Base-by-base conservation (phyloP, 2,113 vertebrate species). In the Chlorodrepanis virens region DNA sequence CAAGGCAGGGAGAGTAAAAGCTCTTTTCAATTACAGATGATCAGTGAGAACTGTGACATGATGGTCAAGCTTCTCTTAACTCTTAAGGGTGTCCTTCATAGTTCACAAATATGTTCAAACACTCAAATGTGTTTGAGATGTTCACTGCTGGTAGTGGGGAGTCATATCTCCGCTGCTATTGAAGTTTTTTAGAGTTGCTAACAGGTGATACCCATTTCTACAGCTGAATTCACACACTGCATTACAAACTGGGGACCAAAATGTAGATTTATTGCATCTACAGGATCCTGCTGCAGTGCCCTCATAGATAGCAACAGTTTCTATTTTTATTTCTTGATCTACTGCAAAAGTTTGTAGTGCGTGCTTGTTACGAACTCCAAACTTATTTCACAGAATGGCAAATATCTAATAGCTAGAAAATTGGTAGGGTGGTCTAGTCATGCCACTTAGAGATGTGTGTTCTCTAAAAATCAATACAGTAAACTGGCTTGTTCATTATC, bases 11-110 rank as follows among this genome's bases (percentile, higher is more conserved):
- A 23, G 83, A 87, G 56, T 8, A 71, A 98, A 97, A 97, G 97
- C 93, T 94, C 84, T 98, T 98, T 98, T 98, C 98, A 98, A 96
- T 99, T 97, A 98, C 96, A 95, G 72, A 94, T 96, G 97, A 99
- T 98, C 98, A 98, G 96, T 53, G 97, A 98, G 98, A 98, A 96
- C 93, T 89, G 89, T 94, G 96, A 85, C 95, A 96, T 89, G 97
- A 97, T 96, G 97, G 97, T 88, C 95, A 97, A 98, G 97, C 91
- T 97, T 98, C 98, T 98, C 96, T 94, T 93, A 86, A 44, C 82
- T 91, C 74, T 86, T 94, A 85, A 92, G 70, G 44, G n/a, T 77
- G 56, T 59, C 74, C 97, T 95, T 96, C 77, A 54, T 22, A 69
- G 89, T 64, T 85, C 96, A 96, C 49, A 96, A 94, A 65, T 42